Percentiles rank a stretch among this genome's conserved stretches.
Evolutionary conservation across 2,888 invertebrate genomes (phyloP).

Genomic region (Melipona bicolor): DNA sequence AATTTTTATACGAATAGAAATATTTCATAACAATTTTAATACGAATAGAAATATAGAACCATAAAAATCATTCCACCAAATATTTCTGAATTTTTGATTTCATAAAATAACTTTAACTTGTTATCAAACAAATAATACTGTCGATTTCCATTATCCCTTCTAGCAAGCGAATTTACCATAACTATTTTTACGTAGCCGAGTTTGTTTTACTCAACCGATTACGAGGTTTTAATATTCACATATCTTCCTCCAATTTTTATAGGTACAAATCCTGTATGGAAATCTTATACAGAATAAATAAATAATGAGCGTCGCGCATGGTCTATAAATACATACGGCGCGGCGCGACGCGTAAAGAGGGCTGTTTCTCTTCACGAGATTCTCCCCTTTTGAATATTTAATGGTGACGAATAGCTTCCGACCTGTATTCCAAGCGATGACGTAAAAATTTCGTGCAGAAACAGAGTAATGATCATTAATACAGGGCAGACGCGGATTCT

Average conservation of each 20-base stretch:
- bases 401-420: conserved; percentile 63
- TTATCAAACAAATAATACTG: not conserved
- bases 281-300: conserved; percentile 67
- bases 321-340: conserved; percentile 53
- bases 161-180: not conserved
- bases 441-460: conserved; percentile 52
- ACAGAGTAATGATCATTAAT: conserved; percentile 31
- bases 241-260: not conserved
- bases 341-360: conserved; percentile 36
- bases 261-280: conserved; percentile 61
- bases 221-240: conserved; percentile 33
- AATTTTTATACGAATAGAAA: not conserved
- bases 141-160: not conserved
- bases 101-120: not conserved
- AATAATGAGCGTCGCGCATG: conserved; percentile 57
- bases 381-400: conserved; percentile 62
- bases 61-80: not conserved
- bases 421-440: conserved; percentile 46
- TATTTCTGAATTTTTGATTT: not conserved
- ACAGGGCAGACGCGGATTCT: not conserved
- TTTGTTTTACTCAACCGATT: not conserved
- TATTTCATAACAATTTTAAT: not conserved
- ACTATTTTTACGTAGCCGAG: not conserved
- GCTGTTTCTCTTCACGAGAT: conserved; percentile 48
- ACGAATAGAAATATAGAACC: not conserved